Base-by-base conservation (phyloP, 2,888 invertebrate genomes). In the Plebejus melissa region DNA sequence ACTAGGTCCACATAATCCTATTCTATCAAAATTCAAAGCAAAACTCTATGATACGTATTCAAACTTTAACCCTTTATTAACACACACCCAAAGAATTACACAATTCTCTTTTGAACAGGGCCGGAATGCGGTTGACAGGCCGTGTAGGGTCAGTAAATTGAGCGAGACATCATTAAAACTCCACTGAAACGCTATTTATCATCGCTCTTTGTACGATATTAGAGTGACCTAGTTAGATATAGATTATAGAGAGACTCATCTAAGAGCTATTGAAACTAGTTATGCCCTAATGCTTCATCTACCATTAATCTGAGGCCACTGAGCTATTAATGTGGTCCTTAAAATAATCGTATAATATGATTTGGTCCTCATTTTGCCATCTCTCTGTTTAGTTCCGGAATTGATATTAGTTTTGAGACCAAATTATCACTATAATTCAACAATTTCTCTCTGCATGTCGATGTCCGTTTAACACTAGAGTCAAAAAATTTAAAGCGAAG, bases 21-120 rank as follows among this genome's bases (percentile, higher is more conserved):
- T 22, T 58, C 58, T 22, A 58, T 22, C 13, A 50, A 50, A 50
- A 50, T 4, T 50, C 3, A 41, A 41, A 41, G 41, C 41, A 41
- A 41, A 41, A 41, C 9, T 41, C 9, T 41, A 50, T 50, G 50
- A 50, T 50, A 58, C 58, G 6, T 22, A 22, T n/a, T n/a, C n/a
- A n/a, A n/a, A 58, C 58, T n/a, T 71, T 54, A 72, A 50, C 13
- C 72, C 72, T 72, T 36, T 74, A 22, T 32, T 32, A 74, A 72
- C 36, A 4, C 16, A 69, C 36, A 41, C 1, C 5, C 69, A 65
- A 32, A 32, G 32, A 65, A 65, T 65, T 65, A 32, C 32, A 65
- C 32, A 65, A 32, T 32, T 65, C 65, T 65, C 65, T 32, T 32
- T 65, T 65, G 65, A 65, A 32, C 65, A 4, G 65, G 60, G 32